Evolutionary conservation across 2,797 vertebrate genomes (phyloP).

Genomic region (Cirrhinus mrigala): DNA sequence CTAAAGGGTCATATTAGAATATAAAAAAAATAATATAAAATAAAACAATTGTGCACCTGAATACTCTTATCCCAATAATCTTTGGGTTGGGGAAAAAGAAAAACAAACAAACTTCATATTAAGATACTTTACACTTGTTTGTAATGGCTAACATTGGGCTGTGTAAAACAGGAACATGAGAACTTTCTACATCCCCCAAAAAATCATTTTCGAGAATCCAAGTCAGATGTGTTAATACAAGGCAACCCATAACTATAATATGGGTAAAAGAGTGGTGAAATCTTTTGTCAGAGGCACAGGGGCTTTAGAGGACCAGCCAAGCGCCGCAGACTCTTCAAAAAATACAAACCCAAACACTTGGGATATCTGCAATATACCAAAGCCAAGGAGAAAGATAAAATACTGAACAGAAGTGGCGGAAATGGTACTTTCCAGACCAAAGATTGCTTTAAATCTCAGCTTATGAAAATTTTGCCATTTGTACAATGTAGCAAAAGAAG

Average conservation of each 20-base stretch:
- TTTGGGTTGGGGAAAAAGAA: not conserved
- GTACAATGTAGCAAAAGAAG: constrained; percentile 73
- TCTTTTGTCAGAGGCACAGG: constrained; percentile 19
- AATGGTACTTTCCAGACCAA: constrained; percentile 72
- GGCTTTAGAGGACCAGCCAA: constrained; percentile 61
- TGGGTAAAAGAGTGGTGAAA: constrained; percentile 23
- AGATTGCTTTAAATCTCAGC: constrained; percentile 75
- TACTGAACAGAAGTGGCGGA: constrained; percentile 74
- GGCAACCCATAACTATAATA: constrained; percentile 68
- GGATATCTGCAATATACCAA: constrained; percentile 42
- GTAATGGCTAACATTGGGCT: constrained; percentile 58
- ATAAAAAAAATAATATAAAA: constrained; percentile 22
- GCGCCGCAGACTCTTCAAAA: constrained; percentile 69
- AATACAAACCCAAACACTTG: constrained; percentile 56
- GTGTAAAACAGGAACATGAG: constrained; percentile 46
- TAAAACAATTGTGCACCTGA: not conserved
- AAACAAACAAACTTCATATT: constrained; percentile 23
- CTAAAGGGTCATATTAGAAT: constrained; percentile 57
- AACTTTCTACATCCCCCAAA: constrained; percentile 39
- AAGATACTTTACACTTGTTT: constrained; percentile 64
- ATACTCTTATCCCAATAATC: constrained; percentile 21
- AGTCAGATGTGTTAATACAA: constrained; percentile 67
- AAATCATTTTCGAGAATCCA: constrained; percentile 59
- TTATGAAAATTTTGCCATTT: constrained; percentile 69
- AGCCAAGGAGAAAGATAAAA: constrained; percentile 68